Evolutionary conservation across 2,113 vertebrate genomes (phyloP).

Genomic region (Pygoscelis antarcticus): DNA sequence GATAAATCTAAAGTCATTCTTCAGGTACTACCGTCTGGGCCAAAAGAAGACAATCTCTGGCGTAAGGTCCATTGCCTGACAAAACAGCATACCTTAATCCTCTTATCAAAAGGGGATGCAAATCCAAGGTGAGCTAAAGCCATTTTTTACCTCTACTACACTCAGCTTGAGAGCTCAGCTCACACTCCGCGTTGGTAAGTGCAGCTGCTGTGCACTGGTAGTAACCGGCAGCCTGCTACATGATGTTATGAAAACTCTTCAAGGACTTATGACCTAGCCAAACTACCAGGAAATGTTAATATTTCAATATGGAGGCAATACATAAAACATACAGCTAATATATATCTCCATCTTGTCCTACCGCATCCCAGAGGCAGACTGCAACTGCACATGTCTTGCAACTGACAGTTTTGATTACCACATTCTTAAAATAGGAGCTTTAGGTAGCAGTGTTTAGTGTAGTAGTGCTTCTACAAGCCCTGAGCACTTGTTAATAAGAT

Average conservation of each 20-base stretch:
- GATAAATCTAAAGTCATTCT: neutral
- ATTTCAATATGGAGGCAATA: neutral
- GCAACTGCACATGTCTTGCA: neutral
- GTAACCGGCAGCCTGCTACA: neutral
- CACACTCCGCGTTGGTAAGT: accelerated
- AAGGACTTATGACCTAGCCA: neutral
- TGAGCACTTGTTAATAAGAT: neutral
- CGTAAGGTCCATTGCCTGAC: neutral
- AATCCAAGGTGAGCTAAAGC: neutral
- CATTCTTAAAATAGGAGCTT: neutral
- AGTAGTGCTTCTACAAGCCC: neutral
- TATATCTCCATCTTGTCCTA: neutral
- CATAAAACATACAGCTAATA: neutral
- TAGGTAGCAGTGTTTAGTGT: neutral
- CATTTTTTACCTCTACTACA: neutral
- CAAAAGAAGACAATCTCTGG: neutral
- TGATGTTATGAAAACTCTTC: neutral
- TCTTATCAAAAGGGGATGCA: neutral
- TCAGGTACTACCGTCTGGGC: neutral
- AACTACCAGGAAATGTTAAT: neutral
- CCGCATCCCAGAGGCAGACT: neutral
- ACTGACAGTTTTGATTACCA: neutral
- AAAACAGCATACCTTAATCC: neutral
- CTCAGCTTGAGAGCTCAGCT: neutral
- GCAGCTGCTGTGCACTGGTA: neutral